Evolutionary conservation across 64 coral and sea anemone species (phyloP), one percentile per base, ranked within the genome.

Genomic region (Pocillopora damicornis): DNA sequence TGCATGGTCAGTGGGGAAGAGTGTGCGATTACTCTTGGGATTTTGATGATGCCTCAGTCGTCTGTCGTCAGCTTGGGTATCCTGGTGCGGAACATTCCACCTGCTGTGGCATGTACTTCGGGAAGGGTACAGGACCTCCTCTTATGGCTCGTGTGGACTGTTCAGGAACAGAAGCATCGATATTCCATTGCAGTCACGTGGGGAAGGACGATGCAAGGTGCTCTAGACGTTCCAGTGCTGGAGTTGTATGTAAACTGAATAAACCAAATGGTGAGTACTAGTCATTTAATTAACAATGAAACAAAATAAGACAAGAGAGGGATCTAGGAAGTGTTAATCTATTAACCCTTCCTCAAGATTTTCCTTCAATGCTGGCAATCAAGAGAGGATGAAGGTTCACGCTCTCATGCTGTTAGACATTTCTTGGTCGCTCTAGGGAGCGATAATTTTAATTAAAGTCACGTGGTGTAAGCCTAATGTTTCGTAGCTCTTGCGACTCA

Each of bases 81-180:
- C 65, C 81, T 42, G 81, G 36, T 71, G 81, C 17, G 10, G 81
- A 85, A 73, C 10, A 18, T 0, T 42, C 64, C 4, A 85, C 81
- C 5, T 85, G 81, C 38, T 85, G 81, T 72, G 81, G 81, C 14
- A 72, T 36, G 65, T 85, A 85, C 65, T 85, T 85, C 45, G 81
- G 81, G 45, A 15, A 5, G 17, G 81, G 37, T 13, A 72, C 64
- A 72, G 64, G 81, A 23, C 81, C 63, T 0, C 81, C 81, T 9
- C 64, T 85, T 15, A 73, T 85, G 63, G 20, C 16, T 18, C 26
- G 23, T 85, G 65, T 65, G n/a, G 9, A 13, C 1, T 85, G 81
- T 22, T 72, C 37, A 58, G 81, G 81, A 85, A 73, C 69, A 22
- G 81, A 85, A 85, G 16, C 17, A 1, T 68, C 81, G 36, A 20